Evolutionary conservation across 2,888 invertebrate genomes (phyloP).

Genomic region (Hoplodrina blanda): DNA sequence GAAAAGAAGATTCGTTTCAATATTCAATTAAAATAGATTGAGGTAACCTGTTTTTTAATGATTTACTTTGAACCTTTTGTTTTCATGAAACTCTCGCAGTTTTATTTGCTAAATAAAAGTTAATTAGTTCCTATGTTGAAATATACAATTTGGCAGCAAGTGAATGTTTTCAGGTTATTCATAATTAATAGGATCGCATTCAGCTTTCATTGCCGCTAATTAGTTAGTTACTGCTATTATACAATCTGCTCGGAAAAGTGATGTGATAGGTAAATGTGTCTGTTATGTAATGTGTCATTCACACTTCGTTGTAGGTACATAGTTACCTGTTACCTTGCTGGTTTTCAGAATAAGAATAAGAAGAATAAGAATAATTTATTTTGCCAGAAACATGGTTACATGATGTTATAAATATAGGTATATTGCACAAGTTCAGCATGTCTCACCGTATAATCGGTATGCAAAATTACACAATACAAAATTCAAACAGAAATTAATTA

Average conservation of each 20-base stretch:
- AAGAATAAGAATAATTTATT: too few species aligned
- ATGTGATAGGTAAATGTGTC: conserved; percentile 34
- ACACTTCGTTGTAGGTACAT: neutral
- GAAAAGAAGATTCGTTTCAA: too few species aligned
- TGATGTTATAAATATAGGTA: too few species aligned
- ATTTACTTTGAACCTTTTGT: neutral
- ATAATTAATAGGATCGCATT: conserved; percentile 57
- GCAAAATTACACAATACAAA: too few species aligned
- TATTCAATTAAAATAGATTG: too few species aligned
- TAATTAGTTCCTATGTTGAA: conserved; percentile 65
- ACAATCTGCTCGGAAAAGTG: conserved; percentile 50
- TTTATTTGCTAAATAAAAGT: conserved; percentile 32
- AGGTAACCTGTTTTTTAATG: too few species aligned
- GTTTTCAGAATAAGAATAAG: too few species aligned
- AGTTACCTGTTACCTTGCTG: conserved; percentile 10
- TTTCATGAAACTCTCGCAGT: conserved; percentile 23
- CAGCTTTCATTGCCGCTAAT: conserved; percentile 59
- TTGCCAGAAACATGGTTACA: too few species aligned
- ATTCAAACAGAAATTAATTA: too few species aligned
- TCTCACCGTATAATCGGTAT: too few species aligned
- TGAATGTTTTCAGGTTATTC: conserved; percentile 58
- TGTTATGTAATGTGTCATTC: conserved; percentile 43
- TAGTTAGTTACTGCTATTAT: conserved; percentile 44
- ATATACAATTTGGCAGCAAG: conserved; percentile 49
- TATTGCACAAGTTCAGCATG: too few species aligned